Evolutionary conservation across 1,140 invertebrate species (phyloP).

Genomic region (Paracyclopina nana): DNA sequence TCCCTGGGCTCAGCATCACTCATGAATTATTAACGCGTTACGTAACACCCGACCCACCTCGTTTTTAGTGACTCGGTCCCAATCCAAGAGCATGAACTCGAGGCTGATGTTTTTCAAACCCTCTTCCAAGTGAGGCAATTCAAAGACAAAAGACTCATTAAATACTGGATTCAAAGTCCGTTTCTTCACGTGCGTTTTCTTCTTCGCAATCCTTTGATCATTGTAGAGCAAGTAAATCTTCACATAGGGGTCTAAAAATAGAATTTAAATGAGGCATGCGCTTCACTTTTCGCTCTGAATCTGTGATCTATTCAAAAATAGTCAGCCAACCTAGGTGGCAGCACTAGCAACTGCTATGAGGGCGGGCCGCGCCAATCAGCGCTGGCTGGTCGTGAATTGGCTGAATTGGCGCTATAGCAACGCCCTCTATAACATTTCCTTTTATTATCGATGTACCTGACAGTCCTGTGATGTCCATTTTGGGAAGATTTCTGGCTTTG

Average conservation of each 20-base stretch:
- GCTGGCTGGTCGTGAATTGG: too few species aligned
- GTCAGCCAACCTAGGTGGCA: too few species aligned
- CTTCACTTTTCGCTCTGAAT: too few species aligned
- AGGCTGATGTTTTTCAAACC: conserved; percentile 70
- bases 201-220: conserved; percentile 91
- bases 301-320: too few species aligned
- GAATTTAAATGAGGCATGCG: not conserved
- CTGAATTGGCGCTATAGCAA: too few species aligned
- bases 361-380: too few species aligned
- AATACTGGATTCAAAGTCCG: conserved; percentile 91
- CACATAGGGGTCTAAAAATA: conserved; percentile 47
- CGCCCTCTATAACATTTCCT: too few species aligned
- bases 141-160: conserved; percentile 73
- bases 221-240: conserved; percentile 94
- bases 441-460: conserved; percentile 32
- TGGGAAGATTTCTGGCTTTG: conserved; percentile 77
- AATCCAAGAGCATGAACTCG: conserved; percentile 81
- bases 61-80: conserved; percentile 93
- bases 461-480: conserved; percentile 86
- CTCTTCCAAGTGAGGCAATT: conserved; percentile 34
- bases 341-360: too few species aligned
- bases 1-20: not conserved
- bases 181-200: conserved; percentile 98
- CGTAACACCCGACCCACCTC: conserved; percentile 39
- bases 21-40: conserved; percentile 1